Base-by-base conservation (phyloP, 2,888 invertebrate genomes). In the Eubasilissa splendida region DNA sequence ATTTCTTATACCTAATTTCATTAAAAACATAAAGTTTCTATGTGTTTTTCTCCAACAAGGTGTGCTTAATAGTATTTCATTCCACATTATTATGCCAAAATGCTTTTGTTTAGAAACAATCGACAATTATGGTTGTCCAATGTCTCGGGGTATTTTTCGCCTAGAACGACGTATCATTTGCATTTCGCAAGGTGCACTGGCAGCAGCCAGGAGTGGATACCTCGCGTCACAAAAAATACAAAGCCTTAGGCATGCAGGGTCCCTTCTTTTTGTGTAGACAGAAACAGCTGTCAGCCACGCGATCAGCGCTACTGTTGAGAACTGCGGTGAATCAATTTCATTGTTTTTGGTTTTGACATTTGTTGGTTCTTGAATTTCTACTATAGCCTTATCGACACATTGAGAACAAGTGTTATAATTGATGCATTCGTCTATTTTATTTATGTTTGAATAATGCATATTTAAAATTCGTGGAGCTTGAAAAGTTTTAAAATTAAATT, bases 131-230 rank as follows among this genome's bases (percentile, higher is more conserved):
- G 33, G 33, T 42, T 42, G 4, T 33, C 22, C 33, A 33, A 63
- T 33, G 33, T 70, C 14, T 22, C 52, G 52, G 52, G 14, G 53
- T 52, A n/a, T 70, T 54, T 70, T 70, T 70, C 22, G 53, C 12
- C 42, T 10, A 42, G 53, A 53, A 42, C 10, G 63, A 5, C 2
- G 70, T 1, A 12, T 10, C 54, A 73, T 80, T 80, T 80, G 80
- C 80, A 80, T 80, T 80, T 59, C 11, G 73, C 80, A 73, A 79
- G 75, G 74, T 79, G 80, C 65, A 33, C 50, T 33, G 66, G 54
- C 33, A 56, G 76, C 54, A 76, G 74, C 31, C 54, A 63, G 50
- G 14, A 53, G 52, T 12, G 54, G 33, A n/a, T 59, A 3, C 79
- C 66, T n/a, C 3, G 42, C 71, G 60, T 31, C 9, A 70, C 52